Conservation (phyloP, 2,113 vertebrate genomes). For the Gasterosteus nipponicus region DNA sequence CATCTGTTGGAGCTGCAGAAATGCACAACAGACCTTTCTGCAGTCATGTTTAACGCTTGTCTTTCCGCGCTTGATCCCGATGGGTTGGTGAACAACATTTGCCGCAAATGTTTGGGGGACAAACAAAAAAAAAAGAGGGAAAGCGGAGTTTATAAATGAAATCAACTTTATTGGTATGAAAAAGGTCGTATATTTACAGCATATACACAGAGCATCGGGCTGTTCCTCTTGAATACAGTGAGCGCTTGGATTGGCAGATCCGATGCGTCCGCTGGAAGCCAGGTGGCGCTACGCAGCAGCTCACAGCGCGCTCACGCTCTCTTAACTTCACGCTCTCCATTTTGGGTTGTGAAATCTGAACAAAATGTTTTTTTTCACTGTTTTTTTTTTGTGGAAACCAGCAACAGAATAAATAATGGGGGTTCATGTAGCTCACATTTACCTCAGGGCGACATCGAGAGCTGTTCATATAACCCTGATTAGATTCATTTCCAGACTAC, state of each 20-base stretch:
- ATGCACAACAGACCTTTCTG: neutral
- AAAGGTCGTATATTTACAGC: conserved; percentile 36
- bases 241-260: neutral
- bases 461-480: neutral
- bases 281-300: conserved; percentile 33
- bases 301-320: neutral
- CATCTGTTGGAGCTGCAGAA: neutral
- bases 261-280: neutral
- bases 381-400: neutral
- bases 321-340: too few species aligned
- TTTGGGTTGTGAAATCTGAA: neutral
- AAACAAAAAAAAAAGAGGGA: neutral
- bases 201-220: neutral
- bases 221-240: neutral
- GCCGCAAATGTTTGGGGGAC: neutral
- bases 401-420: neutral
- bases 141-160: conserved; percentile 30
- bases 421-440: neutral
- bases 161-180: conserved; percentile 37
- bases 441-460: neutral
- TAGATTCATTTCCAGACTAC: neutral
- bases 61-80: neutral
- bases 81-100: neutral
- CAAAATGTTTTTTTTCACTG: neutral
- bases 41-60: neutral